Evolutionary conservation across 23 tunicate species (phyloP).

Genomic region (Styela plicata): DNA sequence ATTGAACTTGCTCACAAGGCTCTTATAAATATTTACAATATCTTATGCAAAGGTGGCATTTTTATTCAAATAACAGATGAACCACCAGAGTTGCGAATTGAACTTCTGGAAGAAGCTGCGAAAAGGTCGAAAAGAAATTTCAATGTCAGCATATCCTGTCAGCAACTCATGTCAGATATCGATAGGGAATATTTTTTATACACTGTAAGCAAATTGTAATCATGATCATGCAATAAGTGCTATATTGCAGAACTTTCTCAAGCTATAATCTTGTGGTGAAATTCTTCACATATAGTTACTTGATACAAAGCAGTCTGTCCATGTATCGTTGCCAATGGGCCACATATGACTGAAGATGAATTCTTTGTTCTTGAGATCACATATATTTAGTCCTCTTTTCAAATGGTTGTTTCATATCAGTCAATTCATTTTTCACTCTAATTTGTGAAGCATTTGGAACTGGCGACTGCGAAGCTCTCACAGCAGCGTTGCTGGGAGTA

Average conservation of each 20-base stretch:
- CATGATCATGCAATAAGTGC: no score
- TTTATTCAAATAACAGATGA: constrained; percentile 74
- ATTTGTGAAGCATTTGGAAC: background rate
- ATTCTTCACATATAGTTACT: no score
- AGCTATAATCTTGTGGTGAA: no score
- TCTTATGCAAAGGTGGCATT: constrained; percentile 39
- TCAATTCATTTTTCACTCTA: background rate
- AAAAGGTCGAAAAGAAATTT: background rate
- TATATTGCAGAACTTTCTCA: no score
- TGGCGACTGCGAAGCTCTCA: background rate
- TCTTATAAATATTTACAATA: constrained; percentile 18
- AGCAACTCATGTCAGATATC: background rate
- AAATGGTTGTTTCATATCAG: constrained; percentile 7
- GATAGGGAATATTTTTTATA: background rate
- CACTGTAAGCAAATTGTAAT: background rate
- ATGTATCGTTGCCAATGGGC: no score
- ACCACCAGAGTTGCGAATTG: constrained; percentile 53
- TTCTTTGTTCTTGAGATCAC: no score
- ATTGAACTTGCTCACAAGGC: background rate
- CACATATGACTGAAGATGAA: no score
- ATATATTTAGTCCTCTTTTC: constrained; percentile 9
- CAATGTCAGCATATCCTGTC: background rate
- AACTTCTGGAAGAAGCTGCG: constrained; percentile 4
- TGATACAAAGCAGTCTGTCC: no score
- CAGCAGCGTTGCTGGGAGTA: background rate